Evolutionary conservation across 2,888 invertebrate genomes (phyloP), one percentile per base, ranked within the genome.

Genomic region (Apamea crenata): DNA sequence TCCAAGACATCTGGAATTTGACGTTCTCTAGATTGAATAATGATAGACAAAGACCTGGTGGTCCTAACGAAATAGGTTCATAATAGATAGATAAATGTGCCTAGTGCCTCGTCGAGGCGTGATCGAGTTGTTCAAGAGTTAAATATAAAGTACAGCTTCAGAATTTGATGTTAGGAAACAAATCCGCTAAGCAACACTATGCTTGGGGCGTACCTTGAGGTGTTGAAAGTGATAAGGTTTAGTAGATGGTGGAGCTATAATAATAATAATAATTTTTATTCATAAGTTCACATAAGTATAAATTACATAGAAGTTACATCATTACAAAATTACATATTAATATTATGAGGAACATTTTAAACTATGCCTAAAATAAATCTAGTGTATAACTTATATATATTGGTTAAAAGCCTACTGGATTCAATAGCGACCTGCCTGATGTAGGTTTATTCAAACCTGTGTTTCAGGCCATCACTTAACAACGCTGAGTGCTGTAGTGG

Each of bases 11-110:
- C 83, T 76, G 70, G 80, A 83, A 82, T 88, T 77, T 83, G 82
- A 81, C 88, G 89, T 90, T 90, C 83, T 78, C 81, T 78, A 86
- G 90, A 94, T 93, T 93, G 91, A 93, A 93, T 94, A 94, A 93
- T 93, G 90, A 93, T 90, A 92, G 91, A 88, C 85, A 85, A 74
- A 85, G 80, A 78, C 75, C 78, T 82, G 87, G 84, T 85, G 81
- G 83, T 87, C 83, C 76, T 85, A 86, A 84, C 82, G 82, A 87
- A 87, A 87, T 87, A 78, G 81, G 75, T 76, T 78, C 61, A 80
- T 82, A 85, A 87, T 83, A 83, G 77, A 75, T 77, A 76, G 74
- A 85, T 83, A 87, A 84, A 84, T 84, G 53, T 74, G 76, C 73
- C 63, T 79, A 74, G 78, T 81, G 70, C 73, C 66, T 85, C 12